phyloP scores from a whole-genome alignment of 2,797 vertebrate genomes.

The Crenichthys baileyi region DNA sequence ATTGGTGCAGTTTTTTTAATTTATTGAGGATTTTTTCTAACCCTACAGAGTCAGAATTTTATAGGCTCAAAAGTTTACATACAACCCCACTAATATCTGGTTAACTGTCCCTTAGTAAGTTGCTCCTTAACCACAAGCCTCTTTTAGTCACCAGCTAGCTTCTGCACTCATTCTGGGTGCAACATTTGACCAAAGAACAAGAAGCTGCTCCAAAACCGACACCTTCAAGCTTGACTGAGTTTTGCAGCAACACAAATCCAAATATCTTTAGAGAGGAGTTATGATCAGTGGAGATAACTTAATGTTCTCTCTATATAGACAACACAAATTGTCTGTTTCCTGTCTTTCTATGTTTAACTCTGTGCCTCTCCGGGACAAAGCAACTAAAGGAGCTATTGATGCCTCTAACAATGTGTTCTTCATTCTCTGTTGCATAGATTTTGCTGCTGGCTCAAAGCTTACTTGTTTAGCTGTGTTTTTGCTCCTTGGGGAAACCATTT shows the following conservation, averaged over 20 bases:
- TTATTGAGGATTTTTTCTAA: background rate
- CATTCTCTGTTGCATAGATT: background rate
- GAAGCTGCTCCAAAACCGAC: background rate
- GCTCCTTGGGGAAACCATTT: background rate
- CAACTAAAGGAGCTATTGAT: background rate
- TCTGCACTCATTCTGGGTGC: background rate
- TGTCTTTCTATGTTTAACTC: background rate
- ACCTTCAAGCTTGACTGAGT: background rate
- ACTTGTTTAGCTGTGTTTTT: background rate
- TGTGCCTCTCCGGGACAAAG: background rate
- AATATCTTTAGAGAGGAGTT: background rate
- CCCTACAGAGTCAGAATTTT: background rate
- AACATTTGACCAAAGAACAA: background rate
- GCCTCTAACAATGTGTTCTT: background rate
- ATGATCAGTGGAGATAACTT: background rate
- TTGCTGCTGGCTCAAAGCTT: background rate
- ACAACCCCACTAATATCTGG: background rate
- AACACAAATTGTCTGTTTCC: background rate
- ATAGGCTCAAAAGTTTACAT: background rate
- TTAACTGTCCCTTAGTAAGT: too few relatives aligned
- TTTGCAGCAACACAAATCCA: background rate
- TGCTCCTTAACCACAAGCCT: background rate
- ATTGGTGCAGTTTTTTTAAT: background rate
- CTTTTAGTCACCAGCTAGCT: background rate
- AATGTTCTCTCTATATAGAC: background rate